A percentile compares a stretch with the other conserved stretches of the same genome.
Conservation (phyloP, 2,797 vertebrate genomes). For the Sebastes oblongus region DNA sequence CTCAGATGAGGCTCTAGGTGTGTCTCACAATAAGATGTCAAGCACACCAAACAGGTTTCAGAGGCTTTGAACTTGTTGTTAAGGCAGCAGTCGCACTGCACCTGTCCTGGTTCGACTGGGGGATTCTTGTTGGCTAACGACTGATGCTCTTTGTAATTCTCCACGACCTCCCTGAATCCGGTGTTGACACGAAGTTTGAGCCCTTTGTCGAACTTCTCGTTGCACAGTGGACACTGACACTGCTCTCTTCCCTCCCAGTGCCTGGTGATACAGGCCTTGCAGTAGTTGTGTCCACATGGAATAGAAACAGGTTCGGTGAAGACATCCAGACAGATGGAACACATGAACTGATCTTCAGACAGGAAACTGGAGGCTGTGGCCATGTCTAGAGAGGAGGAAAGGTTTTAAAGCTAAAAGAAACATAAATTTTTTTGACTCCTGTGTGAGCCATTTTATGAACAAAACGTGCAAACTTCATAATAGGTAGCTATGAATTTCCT, state of each 20-base stretch:
- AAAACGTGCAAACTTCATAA: neutral
- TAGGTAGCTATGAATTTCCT: neutral
- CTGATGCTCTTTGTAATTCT: constrained; percentile 44
- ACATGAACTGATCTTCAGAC: constrained; percentile 53
- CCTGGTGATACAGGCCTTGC: no score
- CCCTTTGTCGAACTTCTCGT: no score
- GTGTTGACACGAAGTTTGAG: constrained; percentile 41
- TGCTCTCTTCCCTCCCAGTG: no score
- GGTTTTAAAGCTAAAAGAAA: neutral
- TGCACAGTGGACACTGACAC: no score
- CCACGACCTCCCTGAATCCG: constrained; percentile 52
- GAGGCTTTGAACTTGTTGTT: constrained; percentile 31
- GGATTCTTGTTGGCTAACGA: neutral
- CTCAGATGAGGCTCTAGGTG: constrained; percentile 56
- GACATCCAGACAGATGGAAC: no score
- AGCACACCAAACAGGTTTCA: constrained; percentile 66
- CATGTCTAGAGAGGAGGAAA: constrained; percentile 37
- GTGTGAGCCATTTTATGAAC: neutral
- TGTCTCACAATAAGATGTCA: constrained; percentile 51
- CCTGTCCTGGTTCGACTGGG: constrained; percentile 21
- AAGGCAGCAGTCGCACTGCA: constrained; percentile 57
- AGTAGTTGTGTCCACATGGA: no score
- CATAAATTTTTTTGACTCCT: neutral
- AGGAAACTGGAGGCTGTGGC: constrained; percentile 17
- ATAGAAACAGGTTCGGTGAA: no score